phyloP scores from a whole-genome alignment of 2,888 invertebrate species.

The Dynastes tityus region DNA sequence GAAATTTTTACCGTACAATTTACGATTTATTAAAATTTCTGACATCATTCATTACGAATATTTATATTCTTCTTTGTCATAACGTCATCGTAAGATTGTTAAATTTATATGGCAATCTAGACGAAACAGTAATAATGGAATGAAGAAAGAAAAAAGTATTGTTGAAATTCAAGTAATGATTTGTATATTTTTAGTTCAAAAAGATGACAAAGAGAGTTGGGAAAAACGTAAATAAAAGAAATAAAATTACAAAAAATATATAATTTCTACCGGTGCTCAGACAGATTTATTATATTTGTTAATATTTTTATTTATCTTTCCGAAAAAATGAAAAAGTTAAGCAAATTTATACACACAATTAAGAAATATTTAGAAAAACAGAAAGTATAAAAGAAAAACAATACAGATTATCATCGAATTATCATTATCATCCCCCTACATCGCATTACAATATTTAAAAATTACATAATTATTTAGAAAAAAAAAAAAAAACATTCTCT shows the following conservation, averaged over 20 bases:
- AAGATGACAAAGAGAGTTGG: conserved; percentile 43
- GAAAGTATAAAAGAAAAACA: conserved; percentile 20
- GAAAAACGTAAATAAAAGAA: conserved; percentile 55
- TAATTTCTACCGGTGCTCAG: conserved; percentile 60
- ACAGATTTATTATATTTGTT: conserved; percentile 60
- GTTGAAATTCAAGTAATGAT: conserved; percentile 10
- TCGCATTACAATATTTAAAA: conserved; percentile 44
- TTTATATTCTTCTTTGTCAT: conserved; percentile 9
- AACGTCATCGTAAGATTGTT: neutral
- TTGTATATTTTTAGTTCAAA: conserved; percentile 11
- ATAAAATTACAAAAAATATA: conserved; percentile 60
- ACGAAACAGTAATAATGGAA: neutral
- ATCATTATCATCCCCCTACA: conserved; percentile 19
- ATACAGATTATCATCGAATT: conserved; percentile 14
- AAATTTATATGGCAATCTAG: too few relatives aligned
- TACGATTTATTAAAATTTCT: too few relatives aligned
- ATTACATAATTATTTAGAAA: conserved; percentile 34
- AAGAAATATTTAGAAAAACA: neutral
- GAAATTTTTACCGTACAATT: too few relatives aligned
- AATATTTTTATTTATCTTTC: conserved; percentile 58
- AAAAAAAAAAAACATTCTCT: conserved; percentile 29
- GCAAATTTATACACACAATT: conserved; percentile 31
- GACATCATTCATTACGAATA: neutral
- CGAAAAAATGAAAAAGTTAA: conserved; percentile 51
- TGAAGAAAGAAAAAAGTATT: conserved; percentile 19